A percentile compares a stretch with the other conserved stretches of the same genome.
Evolutionary conservation across 2,888 invertebrate species (phyloP).

Genomic region (Agriopis leucophaearia): DNA sequence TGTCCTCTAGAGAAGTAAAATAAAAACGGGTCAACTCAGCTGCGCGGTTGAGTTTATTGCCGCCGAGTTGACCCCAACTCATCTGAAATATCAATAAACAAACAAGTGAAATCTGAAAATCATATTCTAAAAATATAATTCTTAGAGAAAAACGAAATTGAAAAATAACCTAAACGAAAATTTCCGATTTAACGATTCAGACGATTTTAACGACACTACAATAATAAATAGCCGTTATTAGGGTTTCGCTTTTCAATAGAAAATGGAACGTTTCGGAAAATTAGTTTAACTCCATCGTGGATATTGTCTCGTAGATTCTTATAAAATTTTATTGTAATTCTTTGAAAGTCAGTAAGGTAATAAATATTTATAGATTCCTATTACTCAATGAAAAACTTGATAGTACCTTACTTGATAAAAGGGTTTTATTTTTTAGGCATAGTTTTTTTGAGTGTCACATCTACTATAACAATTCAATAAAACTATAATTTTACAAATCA

Average conservation of each 20-base stretch:
- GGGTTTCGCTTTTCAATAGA: conserved; percentile 6
- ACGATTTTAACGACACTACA: conserved; percentile 27
- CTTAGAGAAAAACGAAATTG: conserved; percentile 8
- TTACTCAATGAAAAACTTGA: neutral
- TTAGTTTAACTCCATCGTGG: neutral
- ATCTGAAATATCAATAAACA: too few species aligned
- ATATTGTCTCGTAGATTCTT: too few species aligned
- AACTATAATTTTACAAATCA: too few species aligned
- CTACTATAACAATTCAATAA: too few species aligned
- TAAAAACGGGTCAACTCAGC: too few species aligned
- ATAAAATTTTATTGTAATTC: neutral
- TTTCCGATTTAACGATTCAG: conserved; percentile 25
- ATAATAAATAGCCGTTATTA: conserved; percentile 26
- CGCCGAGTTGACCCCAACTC: too few species aligned
- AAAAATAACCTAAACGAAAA: conserved; percentile 30
- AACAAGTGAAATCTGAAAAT: neutral
- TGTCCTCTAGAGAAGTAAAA: too few species aligned
- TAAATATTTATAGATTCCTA: conserved; percentile 7
- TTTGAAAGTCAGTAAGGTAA: conserved; percentile 1
- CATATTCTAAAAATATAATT: neutral
- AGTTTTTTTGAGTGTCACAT: too few species aligned
- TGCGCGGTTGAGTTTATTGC: too few species aligned
- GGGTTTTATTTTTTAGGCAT: too few species aligned
- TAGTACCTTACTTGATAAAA: too few species aligned
- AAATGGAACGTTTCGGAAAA: neutral